Conservation (phyloP, 2,113 vertebrate genomes). For the Eublepharis macularius region DNA sequence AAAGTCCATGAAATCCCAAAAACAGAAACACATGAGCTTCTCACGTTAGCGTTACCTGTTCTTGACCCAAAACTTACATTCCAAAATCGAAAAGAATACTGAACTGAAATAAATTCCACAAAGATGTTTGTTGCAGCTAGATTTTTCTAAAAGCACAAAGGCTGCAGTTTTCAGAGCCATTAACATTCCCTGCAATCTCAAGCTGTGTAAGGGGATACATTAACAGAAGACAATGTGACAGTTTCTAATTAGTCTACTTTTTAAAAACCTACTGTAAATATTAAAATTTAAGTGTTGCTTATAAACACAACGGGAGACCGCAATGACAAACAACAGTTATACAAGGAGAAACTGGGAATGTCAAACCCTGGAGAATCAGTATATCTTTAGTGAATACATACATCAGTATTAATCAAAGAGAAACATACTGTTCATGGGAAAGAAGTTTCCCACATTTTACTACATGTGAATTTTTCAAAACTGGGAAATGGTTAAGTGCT, state of each 20-base stretch:
- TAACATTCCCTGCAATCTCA: constrained; percentile 37
- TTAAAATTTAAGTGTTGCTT: not conserved
- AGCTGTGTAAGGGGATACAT: constrained; percentile 15
- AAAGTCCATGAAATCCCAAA: no score
- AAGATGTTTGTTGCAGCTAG: not conserved
- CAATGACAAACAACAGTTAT: constrained; percentile 19
- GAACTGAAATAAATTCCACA: constrained; percentile 31
- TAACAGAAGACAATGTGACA: constrained; percentile 31
- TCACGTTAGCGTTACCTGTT: no score
- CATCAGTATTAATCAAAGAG: not conserved
- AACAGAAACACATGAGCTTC: no score
- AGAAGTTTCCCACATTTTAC: not conserved
- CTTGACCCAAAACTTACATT: constrained; percentile 25
- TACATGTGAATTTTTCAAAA: constrained; percentile 20
- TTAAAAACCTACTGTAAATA: constrained; percentile 40
- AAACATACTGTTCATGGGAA: not conserved
- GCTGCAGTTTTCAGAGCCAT: not conserved
- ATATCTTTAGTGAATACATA: not conserved
- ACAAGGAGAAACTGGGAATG: not conserved
- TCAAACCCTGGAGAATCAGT: constrained; percentile 19
- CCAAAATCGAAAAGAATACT: constrained; percentile 29
- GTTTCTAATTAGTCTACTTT: constrained; percentile 37
- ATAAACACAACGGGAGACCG: constrained; percentile 32
- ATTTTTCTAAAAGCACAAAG: constrained; percentile 8
- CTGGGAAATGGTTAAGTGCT: not conserved